Evolutionary conservation across 2,113 vertebrate species (phyloP).

Genomic region (Myotis brandtii): DNA sequence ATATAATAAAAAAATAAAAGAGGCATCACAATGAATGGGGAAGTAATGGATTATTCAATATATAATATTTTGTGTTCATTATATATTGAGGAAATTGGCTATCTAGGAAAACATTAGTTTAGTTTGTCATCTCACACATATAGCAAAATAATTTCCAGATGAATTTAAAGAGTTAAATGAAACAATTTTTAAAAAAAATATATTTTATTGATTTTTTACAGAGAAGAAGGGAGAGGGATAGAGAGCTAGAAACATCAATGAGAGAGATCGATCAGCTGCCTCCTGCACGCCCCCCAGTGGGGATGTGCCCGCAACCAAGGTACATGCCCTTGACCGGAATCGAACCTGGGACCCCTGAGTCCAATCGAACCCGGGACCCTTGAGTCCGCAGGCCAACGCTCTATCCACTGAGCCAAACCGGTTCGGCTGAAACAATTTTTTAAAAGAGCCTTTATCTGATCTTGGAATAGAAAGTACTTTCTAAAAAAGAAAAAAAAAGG

Average conservation of each 20-base stretch:
- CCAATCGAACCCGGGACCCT: too few relatives aligned
- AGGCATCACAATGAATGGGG: not conserved
- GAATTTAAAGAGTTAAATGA: conserved; percentile 21
- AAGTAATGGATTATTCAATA: not conserved
- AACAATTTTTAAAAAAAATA: not conserved
- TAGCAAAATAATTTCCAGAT: conserved; percentile 16
- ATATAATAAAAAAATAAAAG: not conserved
- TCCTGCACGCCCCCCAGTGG: too few relatives aligned
- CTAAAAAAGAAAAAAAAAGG: not conserved
- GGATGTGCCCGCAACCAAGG: too few relatives aligned
- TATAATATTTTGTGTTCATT: not conserved
- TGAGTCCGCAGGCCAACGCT: too few relatives aligned
- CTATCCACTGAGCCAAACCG: too few relatives aligned
- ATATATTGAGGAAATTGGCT: not conserved
- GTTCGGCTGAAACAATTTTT: too few relatives aligned
- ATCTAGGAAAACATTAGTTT: not conserved
- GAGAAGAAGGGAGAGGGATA: too few relatives aligned
- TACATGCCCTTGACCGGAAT: too few relatives aligned
- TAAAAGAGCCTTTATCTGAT: not conserved
- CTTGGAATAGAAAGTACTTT: conserved; percentile 43
- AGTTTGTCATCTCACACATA: conserved; percentile 42
- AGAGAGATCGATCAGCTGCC: too few relatives aligned
- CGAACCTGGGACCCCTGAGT: too few relatives aligned
- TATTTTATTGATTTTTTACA: too few relatives aligned
- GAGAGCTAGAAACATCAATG: too few relatives aligned